Conservation (phyloP, 2,113 vertebrate genomes). For the Dicerorhinus sumatrensis region DNA sequence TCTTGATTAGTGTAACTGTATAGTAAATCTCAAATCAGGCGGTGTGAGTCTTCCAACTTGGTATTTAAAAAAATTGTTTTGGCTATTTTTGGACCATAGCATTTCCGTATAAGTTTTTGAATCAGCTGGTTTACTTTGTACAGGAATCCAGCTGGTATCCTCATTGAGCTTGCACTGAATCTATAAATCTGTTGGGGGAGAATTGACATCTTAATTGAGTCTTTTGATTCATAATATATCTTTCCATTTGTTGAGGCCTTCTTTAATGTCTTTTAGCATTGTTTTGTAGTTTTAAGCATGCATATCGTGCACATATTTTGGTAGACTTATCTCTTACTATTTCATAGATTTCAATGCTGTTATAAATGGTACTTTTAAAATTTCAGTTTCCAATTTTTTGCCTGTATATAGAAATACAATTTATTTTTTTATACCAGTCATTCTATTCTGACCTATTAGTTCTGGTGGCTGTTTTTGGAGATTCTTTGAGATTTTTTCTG, state of each 20-base stretch:
- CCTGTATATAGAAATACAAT: not conserved
- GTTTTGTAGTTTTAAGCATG: not conserved
- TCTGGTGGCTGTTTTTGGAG: not conserved
- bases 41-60: not conserved
- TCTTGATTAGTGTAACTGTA: not conserved
- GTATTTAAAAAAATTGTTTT: not conserved
- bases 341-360: conserved; percentile 16
- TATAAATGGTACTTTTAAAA: not conserved
- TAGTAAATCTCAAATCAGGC: not conserved
- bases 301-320: not conserved
- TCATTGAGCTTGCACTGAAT: not conserved
- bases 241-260: not conserved
- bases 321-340: conserved; percentile 24
- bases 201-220: not conserved
- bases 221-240: not conserved
- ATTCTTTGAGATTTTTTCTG: conserved; percentile 6
- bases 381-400: not conserved
- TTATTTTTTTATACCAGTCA: not conserved
- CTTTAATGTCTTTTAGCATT: conserved; percentile 5
- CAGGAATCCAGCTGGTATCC: not conserved
- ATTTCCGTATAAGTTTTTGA: not conserved
- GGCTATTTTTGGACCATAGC: not conserved
- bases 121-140: conserved; percentile 19
- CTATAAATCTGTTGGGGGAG: not conserved
- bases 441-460: not conserved